Evolutionary conservation across 1,140 invertebrate species (phyloP), one percentile per base, ranked within the genome.

Genomic region (Drosophila rhopaloa): DNA sequence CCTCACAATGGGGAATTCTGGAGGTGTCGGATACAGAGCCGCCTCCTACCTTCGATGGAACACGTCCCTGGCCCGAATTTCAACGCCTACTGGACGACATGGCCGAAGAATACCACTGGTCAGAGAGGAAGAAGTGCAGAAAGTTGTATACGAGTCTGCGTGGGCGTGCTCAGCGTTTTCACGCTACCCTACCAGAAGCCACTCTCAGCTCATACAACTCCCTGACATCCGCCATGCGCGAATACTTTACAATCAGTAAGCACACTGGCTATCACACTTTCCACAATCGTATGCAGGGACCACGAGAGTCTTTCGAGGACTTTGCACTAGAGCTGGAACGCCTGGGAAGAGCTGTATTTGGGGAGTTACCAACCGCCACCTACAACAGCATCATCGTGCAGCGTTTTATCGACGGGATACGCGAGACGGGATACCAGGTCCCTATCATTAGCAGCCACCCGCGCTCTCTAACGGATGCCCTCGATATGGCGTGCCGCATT

Each of bases 81-180:
- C 9, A 38, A 38, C 37, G 37, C 10, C 24, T 54, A 11, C 32
- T 37, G 2, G 32, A 37, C 14, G 32, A 54, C 35, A 54, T 54
- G 32, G 51, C 32, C 51, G 29, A 54, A 8, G 32, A 54, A 13
- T 38, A 54, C 14, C 32, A 54, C 6, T 37, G 10, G 11, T 38
- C 32, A 13, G 35, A 51, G 11, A 11, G 19, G 16, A 40, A n/a
- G 19, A 40, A 27, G 19, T 40, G 35, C 37, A n/a, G 35, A 5
- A 55, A 55, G 5, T n/a, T 55, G 37, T 38, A 55, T 13, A 37
- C 50, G 6, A 53, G 29, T 35, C 29, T 53, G 10, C 50, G 11
- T 16, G 29, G 14, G 14, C 50, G 32, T 2, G 48, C 48, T 5
- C 27, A 32, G n/a, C 48, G n/a, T 6, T 51, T 32, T 32, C 27